Evolutionary conservation across 37 sponge, comb jelly and placozoan species (phyloP), one percentile per base, ranked within the genome.

Genomic region (Cladorhizidae sp.): DNA sequence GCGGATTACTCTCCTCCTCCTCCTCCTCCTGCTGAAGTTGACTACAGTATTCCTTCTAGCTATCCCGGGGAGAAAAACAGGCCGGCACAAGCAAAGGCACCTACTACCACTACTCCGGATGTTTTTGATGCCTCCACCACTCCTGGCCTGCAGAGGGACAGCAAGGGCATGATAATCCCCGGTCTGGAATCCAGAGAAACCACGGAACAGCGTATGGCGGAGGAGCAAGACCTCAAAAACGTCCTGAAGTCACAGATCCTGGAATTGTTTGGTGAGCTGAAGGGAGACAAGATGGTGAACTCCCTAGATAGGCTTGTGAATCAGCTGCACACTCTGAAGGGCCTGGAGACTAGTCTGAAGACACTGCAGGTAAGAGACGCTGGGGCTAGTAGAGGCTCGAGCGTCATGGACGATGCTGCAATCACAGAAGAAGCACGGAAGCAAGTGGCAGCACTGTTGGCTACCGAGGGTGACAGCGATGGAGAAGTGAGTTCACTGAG

Each of bases 381-480:
- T 32, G 69, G 61, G n/a, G 31, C 15, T 25, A 22, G 42, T 20
- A 55, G 41, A 29, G 61, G 29, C 37, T 32, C 21, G 69, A 39
- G 29, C 0, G 52, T 52, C 64, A 40, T 31, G 20, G 37, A 50
- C 23, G 76, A 87, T n/a, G 26, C 40, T 71, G 76, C 64, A 35
- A 37, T 69, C 28, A 70, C 72, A 9, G 88, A 88, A 49, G 84
- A 83, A 39, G 67, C 84, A 1, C 78, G 83, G 59, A 32, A 57
- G 11, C 72, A 79, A 49, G 84, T 83, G 3, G 89, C 89, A 17
- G 89, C 89, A n/a, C 79, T 89, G 67, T 40, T 89, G 31, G 84
- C 84, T 33, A 78, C 61, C 78, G 89, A 89, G 68, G 83, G 89
- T 73, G 89, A 89, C 57, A 89, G 89, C 38, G 89, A 89, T 56